phyloP scores from a whole-genome alignment of 2,888 invertebrate genomes.

The Drosophila diplacantha region DNA sequence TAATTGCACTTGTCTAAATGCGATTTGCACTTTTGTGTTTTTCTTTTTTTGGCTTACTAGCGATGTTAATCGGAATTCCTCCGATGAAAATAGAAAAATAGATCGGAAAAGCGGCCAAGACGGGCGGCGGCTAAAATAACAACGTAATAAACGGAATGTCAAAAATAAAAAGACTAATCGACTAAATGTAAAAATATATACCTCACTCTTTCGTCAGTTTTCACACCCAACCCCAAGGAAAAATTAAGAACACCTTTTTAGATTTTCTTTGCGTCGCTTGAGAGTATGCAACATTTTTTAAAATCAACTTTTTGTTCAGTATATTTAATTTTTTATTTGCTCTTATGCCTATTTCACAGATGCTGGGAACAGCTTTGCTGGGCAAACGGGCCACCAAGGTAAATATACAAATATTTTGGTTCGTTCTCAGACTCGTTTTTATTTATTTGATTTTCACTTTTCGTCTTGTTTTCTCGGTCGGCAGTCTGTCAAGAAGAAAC shows the following conservation, averaged over 20 bases:
- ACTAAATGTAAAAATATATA: constrained; percentile 28
- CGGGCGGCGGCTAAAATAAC: constrained; percentile 51
- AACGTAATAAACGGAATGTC: constrained; percentile 64
- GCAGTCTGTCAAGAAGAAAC: constrained; percentile 78
- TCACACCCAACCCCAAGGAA: neutral
- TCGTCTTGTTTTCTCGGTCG: constrained; percentile 26
- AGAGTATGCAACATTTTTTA: constrained; percentile 48
- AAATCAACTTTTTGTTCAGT: neutral
- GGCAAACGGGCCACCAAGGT: constrained; percentile 77
- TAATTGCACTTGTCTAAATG: constrained; percentile 26
- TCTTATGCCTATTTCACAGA: constrained; percentile 58
- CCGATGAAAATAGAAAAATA: constrained; percentile 24
- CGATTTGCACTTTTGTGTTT: constrained; percentile 17
- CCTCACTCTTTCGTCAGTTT: constrained; percentile 4
- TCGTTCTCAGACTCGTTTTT: constrained; percentile 12
- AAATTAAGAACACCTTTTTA: neutral
- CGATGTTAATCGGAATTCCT: constrained; percentile 52
- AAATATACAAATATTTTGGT: constrained; percentile 37
- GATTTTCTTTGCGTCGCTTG: constrained; percentile 28
- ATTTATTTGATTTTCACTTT: constrained; percentile 38
- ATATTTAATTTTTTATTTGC: constrained; percentile 24
- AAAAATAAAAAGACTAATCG: constrained; percentile 51
- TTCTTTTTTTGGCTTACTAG: constrained; percentile 10
- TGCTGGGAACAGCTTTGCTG: constrained; percentile 78
- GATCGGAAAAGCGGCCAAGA: constrained; percentile 40